Evolutionary conservation across 2,888 invertebrate species (phyloP), one percentile per base, ranked within the genome.

Genomic region (Morpho deidamia): DNA sequence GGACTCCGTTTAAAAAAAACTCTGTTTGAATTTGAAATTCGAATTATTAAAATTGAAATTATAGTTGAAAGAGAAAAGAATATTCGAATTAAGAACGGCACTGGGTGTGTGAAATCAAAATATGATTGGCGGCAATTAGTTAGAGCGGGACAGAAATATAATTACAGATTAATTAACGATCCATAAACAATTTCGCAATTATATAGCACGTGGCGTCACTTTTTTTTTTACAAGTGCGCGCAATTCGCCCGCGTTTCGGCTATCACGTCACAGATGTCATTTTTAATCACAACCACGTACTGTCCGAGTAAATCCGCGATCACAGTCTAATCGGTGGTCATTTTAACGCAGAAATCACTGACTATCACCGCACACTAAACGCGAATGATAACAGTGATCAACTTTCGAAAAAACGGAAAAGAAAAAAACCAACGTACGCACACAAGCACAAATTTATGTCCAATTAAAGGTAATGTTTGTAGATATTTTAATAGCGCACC

Each of bases 381-480:
- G 71, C 78, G 69, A 79, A 70, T 80, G 85, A 85, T 86, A 83
- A 85, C 78, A 86, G 84, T 87, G 81, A 86, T 88, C 83, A 79
- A 73, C 72, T 75, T 78, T 74, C 75, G 76, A 83, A 86, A 87
- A 87, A 87, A 86, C 78, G 63, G 76, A 78, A 79, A 76, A 65
- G 59, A 60, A 77, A 82, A 83, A 86, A 87, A 83, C 80, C 72
- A 72, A 68, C 69, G 71, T 66, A 85, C 86, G 78, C 88, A 87
- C 89, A 89, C 89, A 80, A 72, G 79, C 86, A 85, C 88, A 86
- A 83, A 87, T 80, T 76, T 79, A 84, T 80, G 86, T 82, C 87
- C 89, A 89, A 89, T 89, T 89, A 89, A 86, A 87, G 87, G 80
- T 89, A 89, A 89, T 89, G 87, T 87, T 87, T 87, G 87, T 85